Percentiles rank a stretch among this genome's conserved stretches.
These are phyloP conservation scores for Campylorhamphus procurvoides DNA, from an alignment of 2,113 vertebrate species.

Conservation along the genomic window DNA sequence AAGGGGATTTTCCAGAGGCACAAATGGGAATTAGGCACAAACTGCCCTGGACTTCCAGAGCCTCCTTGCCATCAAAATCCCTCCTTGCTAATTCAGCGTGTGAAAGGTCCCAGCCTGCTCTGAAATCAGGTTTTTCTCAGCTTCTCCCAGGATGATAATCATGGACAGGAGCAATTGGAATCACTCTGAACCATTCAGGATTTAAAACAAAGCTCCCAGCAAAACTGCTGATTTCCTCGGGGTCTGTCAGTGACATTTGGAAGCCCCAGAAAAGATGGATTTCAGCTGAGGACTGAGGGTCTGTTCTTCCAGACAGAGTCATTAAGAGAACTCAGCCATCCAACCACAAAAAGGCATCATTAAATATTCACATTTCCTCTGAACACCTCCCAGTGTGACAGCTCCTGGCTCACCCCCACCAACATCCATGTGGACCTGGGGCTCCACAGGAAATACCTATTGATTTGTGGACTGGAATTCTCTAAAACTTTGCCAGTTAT, in stretches of 20 bases:
- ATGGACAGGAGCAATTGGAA: not conserved
- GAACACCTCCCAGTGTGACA: not conserved
- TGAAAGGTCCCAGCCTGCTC: not conserved
- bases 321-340: not conserved
- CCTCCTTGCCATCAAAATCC: not conserved
- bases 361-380: conserved; percentile 51
- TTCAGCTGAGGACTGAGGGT: not conserved
- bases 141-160: not conserved
- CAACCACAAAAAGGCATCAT: conserved; percentile 38
- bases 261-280: not conserved
- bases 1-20: conserved; percentile 25
- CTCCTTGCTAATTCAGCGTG: not conserved
- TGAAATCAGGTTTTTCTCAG: not conserved
- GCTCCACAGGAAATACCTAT: not conserved
- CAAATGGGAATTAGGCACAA: not conserved
- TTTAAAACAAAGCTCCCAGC: not conserved
- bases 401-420: not conserved
- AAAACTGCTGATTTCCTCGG: not conserved
- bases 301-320: not conserved
- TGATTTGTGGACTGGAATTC: not conserved
- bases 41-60: not conserved
- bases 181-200: not conserved
- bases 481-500: not conserved
- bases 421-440: not conserved
- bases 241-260: not conserved